Base-by-base conservation (phyloP, 2,797 vertebrate genomes). In the Spinus olivaceus region DNA sequence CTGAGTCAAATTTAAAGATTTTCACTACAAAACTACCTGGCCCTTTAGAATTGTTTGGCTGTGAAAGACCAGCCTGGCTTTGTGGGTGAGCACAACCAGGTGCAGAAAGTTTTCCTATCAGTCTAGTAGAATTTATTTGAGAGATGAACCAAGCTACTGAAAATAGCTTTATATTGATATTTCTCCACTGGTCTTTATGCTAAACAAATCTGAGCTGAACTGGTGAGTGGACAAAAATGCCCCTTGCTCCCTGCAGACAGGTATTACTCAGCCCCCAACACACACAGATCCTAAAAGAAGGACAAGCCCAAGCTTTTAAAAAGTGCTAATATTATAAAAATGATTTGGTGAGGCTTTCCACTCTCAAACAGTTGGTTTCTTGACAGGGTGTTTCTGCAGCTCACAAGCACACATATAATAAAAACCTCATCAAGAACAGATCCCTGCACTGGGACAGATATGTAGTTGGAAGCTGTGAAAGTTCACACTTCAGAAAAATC, bases 301-400 rank as follows among this genome's bases (percentile, higher is more conserved):
- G 21, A 39, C 35, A 57, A 79, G 22, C 21, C 42, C n/a, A n/a
- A 65, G 65, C 44, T 47, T 64, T 84, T 14, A 23, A 41, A 81
- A 88, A 78, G 44, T 42, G 41, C 64, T 84, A 88, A 92, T 54
- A 82, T 71, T 79, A 63, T 14, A 90, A 77, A 81, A 94, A 73
- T 19, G 1, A 14, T 59, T 16, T 47, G 28, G 86, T 86, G 77
- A 92, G 87, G 76, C 84, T 67, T 70, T 72, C 72, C 44, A 49
- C n/a, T 77, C 77, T 93, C 77, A 41, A 81, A 85, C 92, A 96
- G 92, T 39, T 63, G 90, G 83, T 91, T 93, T 91, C 92, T 70
- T 87, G 95, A 94, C 77, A 93, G 77, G 3, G 33, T 72, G 77
- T 90, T 91, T 89, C 46, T 76, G 72, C 81, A 91, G 88, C 72